phyloP scores from a whole-genome alignment of 2,888 invertebrate genomes.

The Acleris laterana region DNA sequence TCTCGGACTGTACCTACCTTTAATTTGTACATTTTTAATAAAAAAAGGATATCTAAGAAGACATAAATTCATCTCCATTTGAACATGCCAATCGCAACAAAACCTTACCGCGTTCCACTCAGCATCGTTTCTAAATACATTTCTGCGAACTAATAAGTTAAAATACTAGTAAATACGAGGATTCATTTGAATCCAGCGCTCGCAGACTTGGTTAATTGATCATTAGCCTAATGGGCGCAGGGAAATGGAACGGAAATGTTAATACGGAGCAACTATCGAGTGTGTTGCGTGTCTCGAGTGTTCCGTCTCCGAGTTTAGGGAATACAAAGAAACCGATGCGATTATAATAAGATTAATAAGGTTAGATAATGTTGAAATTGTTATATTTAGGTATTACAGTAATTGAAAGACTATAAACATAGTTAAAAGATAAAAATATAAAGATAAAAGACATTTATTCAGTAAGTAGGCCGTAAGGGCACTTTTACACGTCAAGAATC shows the following conservation, averaged over 20 bases:
- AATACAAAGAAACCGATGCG: constrained; percentile 12
- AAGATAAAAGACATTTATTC: too few species aligned
- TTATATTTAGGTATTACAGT: not conserved
- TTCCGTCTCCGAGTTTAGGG: constrained; percentile 10
- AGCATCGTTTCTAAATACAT: not conserved
- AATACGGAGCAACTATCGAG: constrained; percentile 34
- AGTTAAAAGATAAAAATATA: too few species aligned
- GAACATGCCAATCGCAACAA: too few species aligned
- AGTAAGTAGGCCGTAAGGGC: too few species aligned
- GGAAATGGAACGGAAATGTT: constrained; percentile 35
- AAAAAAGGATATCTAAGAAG: too few species aligned
- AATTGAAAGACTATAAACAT: not conserved
- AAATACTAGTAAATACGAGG: not conserved
- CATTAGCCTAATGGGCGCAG: constrained; percentile 31
- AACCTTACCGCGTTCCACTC: too few species aligned
- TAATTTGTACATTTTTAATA: too few species aligned
- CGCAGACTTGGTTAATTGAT: constrained; percentile 30
- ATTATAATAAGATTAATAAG: constrained; percentile 18
- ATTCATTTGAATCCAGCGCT: constrained; percentile 12
- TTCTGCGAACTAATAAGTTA: not conserved
- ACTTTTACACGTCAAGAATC: too few species aligned
- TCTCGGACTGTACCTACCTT: too few species aligned
- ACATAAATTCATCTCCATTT: too few species aligned
- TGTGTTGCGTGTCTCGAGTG: constrained; percentile 20
- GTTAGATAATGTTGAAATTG: constrained; percentile 7